Conservation (phyloP, 2,888 invertebrate genomes). For the Eupithecia subumbrata region DNA sequence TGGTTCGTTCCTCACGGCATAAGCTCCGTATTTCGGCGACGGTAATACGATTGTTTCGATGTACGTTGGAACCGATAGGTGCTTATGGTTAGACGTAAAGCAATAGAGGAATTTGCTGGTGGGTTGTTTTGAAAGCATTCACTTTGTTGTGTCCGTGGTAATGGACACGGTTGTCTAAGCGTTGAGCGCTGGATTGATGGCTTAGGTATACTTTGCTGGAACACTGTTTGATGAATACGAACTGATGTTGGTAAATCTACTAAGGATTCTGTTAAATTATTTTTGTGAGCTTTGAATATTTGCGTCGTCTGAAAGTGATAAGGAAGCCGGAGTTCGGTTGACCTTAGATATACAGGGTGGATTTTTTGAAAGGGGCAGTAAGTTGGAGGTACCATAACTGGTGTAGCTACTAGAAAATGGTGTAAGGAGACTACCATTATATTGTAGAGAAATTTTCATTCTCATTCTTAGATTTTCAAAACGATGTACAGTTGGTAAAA, state of each 20-base stretch:
- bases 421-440: too few species aligned
- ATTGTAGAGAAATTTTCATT: too few species aligned
- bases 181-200: constrained; percentile 18
- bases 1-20: constrained; percentile 54
- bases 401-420: too few species aligned
- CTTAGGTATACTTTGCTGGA: constrained; percentile 23
- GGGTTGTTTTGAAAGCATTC: constrained; percentile 38
- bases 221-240: constrained; percentile 18
- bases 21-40: constrained; percentile 57
- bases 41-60: constrained; percentile 58
- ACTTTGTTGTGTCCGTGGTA: constrained; percentile 39
- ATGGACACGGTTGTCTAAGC: constrained; percentile 34
- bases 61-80: constrained; percentile 46
- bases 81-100: constrained; percentile 44
- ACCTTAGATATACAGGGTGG: too few species aligned
- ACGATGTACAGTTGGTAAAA: too few species aligned
- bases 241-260: neutral
- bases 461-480: too few species aligned
- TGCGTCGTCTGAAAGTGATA: too few species aligned
- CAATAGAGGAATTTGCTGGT: constrained; percentile 42
- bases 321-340: too few species aligned
- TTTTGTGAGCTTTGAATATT: too few species aligned
- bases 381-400: too few species aligned
- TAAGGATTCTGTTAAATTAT: neutral
- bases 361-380: too few species aligned